A percentile compares a stretch with the other conserved stretches of the same genome.
phyloP scores from a whole-genome alignment of 2,797 vertebrate species.

The Myripristis murdjan region DNA sequence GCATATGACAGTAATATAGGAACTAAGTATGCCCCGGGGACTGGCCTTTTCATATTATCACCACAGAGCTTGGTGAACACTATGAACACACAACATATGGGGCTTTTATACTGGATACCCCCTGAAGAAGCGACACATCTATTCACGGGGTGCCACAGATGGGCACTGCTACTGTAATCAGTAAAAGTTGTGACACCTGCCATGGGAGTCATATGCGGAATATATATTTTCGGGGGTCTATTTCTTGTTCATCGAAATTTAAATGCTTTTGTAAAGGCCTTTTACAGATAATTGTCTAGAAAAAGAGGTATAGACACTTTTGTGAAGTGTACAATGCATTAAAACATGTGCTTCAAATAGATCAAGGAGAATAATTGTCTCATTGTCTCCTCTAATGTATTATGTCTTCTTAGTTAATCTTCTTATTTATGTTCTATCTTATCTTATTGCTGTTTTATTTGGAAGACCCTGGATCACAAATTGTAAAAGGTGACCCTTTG shows the following conservation, averaged over 20 bases:
- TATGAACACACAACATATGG: too few species aligned
- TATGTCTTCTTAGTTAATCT: too few species aligned
- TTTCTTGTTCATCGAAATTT: too few species aligned
- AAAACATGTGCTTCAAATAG: too few species aligned
- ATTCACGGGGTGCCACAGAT: slow-evolving; percentile 10
- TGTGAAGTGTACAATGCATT: too few species aligned
- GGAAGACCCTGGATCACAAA: background rate
- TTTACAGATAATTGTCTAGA: background rate
- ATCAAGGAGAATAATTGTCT: too few species aligned
- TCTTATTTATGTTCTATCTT: too few species aligned
- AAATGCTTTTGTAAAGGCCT: background rate
- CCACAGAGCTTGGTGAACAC: background rate
- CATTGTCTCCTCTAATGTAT: too few species aligned
- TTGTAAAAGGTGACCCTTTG: too few species aligned
- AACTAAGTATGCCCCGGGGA: too few species aligned
- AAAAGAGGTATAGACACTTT: too few species aligned
- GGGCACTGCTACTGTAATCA: slow-evolving; percentile 24
- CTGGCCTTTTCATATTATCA: background rate
- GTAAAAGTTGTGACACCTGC: slow-evolving; percentile 31
- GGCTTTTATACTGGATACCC: background rate
- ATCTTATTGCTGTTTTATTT: background rate
- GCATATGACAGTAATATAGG: too few species aligned
- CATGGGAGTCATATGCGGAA: slow-evolving; percentile 22
- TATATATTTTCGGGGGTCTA: slow-evolving; percentile 25
- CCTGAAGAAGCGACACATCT: background rate